A percentile compares a stretch with the other conserved stretches of the same genome.
Conservation (phyloP, 2,113 vertebrate species). For the Sinocyclocheilus anshuiensis region DNA sequence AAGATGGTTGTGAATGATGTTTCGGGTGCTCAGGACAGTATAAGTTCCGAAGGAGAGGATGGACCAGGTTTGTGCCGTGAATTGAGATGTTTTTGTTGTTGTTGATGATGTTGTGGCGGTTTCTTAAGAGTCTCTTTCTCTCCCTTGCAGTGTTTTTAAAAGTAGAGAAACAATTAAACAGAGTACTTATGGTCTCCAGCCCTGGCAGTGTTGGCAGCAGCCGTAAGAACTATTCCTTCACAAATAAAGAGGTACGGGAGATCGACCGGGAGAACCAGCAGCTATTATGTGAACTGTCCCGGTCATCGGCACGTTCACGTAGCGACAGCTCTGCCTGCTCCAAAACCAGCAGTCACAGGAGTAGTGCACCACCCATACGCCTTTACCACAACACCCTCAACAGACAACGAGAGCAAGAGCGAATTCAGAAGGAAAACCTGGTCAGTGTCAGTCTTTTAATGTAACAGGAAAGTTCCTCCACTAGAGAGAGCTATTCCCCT, state of each 20-base stretch:
- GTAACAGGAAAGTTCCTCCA: background rate
- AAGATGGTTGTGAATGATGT: constrained; percentile 69
- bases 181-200: constrained; percentile 63
- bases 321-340: constrained; percentile 55
- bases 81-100: background rate
- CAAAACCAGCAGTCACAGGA: constrained; percentile 47
- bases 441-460: constrained; percentile 74
- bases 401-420: constrained; percentile 87
- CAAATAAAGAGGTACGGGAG: constrained; percentile 82
- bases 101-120: background rate
- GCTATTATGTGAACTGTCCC: constrained; percentile 83
- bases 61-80: constrained; percentile 12
- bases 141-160: background rate
- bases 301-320: constrained; percentile 72
- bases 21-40: background rate
- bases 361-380: constrained; percentile 54
- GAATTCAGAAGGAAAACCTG: constrained; percentile 92
- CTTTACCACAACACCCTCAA: constrained; percentile 86
- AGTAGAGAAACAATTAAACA: constrained; percentile 12
- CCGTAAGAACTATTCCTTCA: constrained; percentile 91
- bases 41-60: constrained; percentile 46
- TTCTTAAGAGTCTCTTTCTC: background rate
- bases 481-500: background rate
- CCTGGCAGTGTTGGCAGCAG: constrained; percentile 56
- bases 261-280: constrained; percentile 93